Percentiles rank a stretch among this genome's conserved stretches.
phyloP scores from a whole-genome alignment of 2,113 vertebrate genomes.

The Pyrgilauda ruficollis region DNA sequence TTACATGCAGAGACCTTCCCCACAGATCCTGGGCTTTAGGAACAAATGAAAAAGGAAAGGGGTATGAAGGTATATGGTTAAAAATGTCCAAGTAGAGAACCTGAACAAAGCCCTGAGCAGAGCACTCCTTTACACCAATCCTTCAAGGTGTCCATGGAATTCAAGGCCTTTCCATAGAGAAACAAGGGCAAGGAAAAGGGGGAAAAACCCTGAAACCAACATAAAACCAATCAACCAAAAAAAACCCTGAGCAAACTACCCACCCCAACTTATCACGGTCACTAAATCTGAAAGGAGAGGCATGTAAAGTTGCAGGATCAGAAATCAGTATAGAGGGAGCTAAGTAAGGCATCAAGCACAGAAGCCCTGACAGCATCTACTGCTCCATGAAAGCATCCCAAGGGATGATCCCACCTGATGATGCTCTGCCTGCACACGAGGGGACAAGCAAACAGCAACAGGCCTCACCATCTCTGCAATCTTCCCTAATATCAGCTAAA shows the following conservation, averaged over 20 bases:
- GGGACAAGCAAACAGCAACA: neutral
- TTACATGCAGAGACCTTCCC: neutral
- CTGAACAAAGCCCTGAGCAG: neutral
- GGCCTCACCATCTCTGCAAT: accelerated
- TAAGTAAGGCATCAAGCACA: neutral
- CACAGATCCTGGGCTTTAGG: neutral
- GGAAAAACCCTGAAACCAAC: accelerated
- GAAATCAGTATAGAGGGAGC: neutral
- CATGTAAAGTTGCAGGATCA: neutral
- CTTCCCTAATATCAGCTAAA: neutral
- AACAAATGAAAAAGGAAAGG: neutral
- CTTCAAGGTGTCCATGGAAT: neutral
- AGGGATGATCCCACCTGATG: neutral
- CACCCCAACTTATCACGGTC: neutral
- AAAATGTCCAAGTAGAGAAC: neutral
- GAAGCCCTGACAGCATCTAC: neutral
- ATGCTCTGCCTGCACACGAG: neutral
- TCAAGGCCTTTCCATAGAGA: neutral
- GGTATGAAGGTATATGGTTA: neutral
- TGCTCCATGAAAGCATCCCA: neutral
- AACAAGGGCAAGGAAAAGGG: neutral
- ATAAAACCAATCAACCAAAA: neutral
- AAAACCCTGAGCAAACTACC: neutral
- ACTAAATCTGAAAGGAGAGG: neutral
- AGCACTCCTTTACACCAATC: neutral